phyloP scores from a whole-genome alignment of 2,113 vertebrate species.

The Naja naja region DNA sequence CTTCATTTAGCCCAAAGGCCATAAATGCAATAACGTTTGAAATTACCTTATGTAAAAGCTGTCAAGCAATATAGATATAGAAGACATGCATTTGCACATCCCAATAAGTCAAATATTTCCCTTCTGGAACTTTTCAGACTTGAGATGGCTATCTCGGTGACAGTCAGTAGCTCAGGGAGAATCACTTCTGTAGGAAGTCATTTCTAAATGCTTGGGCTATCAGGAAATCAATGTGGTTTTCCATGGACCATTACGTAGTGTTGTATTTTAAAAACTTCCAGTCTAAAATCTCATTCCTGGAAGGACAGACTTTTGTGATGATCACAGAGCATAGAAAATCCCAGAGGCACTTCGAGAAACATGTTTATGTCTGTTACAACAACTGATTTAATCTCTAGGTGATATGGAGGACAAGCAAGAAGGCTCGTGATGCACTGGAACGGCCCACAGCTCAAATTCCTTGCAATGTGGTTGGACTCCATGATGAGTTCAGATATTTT shows the following conservation, averaged over 20 bases:
- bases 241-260: background rate
- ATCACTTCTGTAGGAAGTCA: background rate
- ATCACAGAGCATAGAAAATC: background rate
- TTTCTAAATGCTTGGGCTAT: slow-evolving; percentile 35
- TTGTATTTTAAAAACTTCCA: background rate
- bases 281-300: background rate
- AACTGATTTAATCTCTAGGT: background rate
- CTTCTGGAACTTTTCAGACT: slow-evolving; percentile 17
- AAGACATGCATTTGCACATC: background rate
- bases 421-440: background rate
- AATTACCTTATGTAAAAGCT: slow-evolving; percentile 22
- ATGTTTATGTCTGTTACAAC: background rate
- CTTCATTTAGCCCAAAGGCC: slow-evolving; percentile 12
- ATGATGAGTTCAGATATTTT: background rate
- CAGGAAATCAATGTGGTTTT: slow-evolving; percentile 15
- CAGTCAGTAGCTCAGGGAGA: background rate
- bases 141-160: slow-evolving; percentile 5
- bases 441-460: background rate
- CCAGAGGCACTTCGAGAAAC: background rate
- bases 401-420: background rate
- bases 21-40: slow-evolving; percentile 29
- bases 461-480: background rate
- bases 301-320: background rate
- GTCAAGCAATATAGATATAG: slow-evolving; percentile 19
- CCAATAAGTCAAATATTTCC: slow-evolving; percentile 30